Evolutionary conservation across 2,113 vertebrate genomes (phyloP).

Genomic region (Xenopus borealis): DNA sequence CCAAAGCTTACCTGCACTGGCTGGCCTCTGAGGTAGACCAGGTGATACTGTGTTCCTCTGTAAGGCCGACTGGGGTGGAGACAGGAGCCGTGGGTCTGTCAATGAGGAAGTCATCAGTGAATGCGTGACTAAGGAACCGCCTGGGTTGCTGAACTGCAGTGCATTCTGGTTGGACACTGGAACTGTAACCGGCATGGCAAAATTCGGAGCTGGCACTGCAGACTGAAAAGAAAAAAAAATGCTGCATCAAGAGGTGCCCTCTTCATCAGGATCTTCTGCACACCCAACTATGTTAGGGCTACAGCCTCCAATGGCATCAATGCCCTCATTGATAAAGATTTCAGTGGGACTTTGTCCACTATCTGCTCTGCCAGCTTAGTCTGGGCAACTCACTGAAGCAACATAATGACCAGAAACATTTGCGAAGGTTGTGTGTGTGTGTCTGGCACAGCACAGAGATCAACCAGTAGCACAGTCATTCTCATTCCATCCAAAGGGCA

Average conservation of each 20-base stretch:
- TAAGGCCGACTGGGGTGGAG: conserved; percentile 82
- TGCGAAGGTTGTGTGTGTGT: background rate
- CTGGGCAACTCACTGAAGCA: too few species aligned
- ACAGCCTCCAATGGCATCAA: rapidly evolving
- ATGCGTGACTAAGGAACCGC: conserved; percentile 84
- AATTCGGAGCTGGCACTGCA: conserved; percentile 85
- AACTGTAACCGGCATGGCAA: conserved; percentile 95
- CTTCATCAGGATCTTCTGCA: background rate
- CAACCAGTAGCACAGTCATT: too few species aligned
- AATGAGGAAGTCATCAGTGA: conserved; percentile 88
- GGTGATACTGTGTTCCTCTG: conserved; percentile 91
- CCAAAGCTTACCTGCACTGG: conserved; percentile 80
- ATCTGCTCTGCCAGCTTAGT: too few species aligned
- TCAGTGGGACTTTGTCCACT: background rate
- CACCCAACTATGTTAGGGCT: rapidly evolving
- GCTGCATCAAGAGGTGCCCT: rapidly evolving
- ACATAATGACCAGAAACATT: too few species aligned
- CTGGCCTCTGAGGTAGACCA: conserved; percentile 87
- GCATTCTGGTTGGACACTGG: conserved; percentile 88
- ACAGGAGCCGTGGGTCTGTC: conserved; percentile 89
- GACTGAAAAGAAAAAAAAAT: conserved; percentile 70
- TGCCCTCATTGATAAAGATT: too few species aligned
- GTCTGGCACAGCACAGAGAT: too few species aligned
- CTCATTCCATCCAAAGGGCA: too few species aligned
- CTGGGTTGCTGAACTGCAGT: conserved; percentile 89